Evolutionary conservation across 2,797 vertebrate genomes (phyloP), one percentile per base, ranked within the genome.

Genomic region (Arrhamphus sclerolepis): DNA sequence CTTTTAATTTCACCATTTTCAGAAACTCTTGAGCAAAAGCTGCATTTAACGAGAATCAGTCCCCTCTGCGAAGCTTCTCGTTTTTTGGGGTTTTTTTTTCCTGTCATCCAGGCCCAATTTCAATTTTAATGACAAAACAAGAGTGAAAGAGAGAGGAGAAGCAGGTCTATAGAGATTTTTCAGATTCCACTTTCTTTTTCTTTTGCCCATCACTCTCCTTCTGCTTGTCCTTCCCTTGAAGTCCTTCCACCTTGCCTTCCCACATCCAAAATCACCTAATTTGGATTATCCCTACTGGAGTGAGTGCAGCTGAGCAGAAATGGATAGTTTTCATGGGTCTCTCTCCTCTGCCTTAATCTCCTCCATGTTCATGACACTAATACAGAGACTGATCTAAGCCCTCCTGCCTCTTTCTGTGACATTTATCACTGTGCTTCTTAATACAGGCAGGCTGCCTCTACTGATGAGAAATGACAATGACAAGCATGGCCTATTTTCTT

Each of bases 281-380:
- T 83, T 72, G 75, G 85, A 81, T 87, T 72, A 85, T 82, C 82
- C 75, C 63, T 1, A 66, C 72, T 4, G 1, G 68, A 47, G 65
- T 22, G 63, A 75, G 51, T 59, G 62, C 54, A 66, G 73, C 72
- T 0, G 47, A 70, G 81, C 44, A 78, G 73, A 73, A 75, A 62
- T 58, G 72, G 72, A 57, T 56, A 71, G 70, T 78, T 80, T 82
- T 66, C 68, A 50, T 29, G n/a, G 43, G 21, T 57, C 53, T 41
- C 49, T 22, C 70, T 50, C 60, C 21, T 56, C 22, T 19, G 54
- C 62, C 56, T 62, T 87, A 82, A 81, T 86, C 85, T 83, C 57
- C 64, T 70, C 72, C 77, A 62, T 80, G 85, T 88, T 88, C 84
- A 79, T 84, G 86, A 86, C 88, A 89, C 81, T 89, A 87, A 88